A percentile compares a stretch with the other conserved stretches of the same genome.
Conservation (phyloP, 1,140 invertebrate genomes). For the Dysdera silvatica region DNA sequence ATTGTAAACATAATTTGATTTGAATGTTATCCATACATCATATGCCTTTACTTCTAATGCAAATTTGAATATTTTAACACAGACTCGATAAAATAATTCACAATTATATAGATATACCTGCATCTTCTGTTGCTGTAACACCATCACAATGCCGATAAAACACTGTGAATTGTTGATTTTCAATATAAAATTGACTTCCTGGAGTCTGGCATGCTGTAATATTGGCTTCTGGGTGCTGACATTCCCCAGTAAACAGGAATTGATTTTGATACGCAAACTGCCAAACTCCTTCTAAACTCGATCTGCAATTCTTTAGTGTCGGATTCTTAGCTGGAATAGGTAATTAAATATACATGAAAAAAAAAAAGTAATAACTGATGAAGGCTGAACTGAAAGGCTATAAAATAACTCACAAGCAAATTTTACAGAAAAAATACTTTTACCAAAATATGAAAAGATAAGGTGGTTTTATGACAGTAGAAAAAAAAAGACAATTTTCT, state of each 20-base stretch:
- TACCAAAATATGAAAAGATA: too few relatives aligned
- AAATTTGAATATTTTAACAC: too few relatives aligned
- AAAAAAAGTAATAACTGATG: too few relatives aligned
- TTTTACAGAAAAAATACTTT: too few relatives aligned
- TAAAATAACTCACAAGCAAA: too few relatives aligned
- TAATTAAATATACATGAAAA: background rate
- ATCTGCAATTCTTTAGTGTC: constrained; percentile 81
- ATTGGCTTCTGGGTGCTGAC: constrained; percentile 71
- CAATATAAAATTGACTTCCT: constrained; percentile 89
- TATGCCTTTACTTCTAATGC: too few relatives aligned
- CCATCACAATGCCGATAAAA: constrained; percentile 81
- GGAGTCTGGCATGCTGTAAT: constrained; percentile 91
- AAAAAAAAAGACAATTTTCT: background rate
- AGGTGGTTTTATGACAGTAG: too few relatives aligned
- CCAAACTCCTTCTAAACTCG: constrained; percentile 88
- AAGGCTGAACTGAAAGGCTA: too few relatives aligned
- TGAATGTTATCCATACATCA: too few relatives aligned
- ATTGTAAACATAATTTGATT: too few relatives aligned
- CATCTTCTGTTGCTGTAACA: constrained; percentile 76
- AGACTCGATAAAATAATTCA: too few relatives aligned
- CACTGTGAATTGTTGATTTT: constrained; percentile 94
- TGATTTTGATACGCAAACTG: constrained; percentile 84
- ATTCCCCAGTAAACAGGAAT: constrained; percentile 84
- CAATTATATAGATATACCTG: constrained; percentile 51
- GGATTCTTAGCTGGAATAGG: constrained; percentile 65